Conservation (phyloP, 2,113 vertebrate genomes). For the Mus musculus region DNA sequence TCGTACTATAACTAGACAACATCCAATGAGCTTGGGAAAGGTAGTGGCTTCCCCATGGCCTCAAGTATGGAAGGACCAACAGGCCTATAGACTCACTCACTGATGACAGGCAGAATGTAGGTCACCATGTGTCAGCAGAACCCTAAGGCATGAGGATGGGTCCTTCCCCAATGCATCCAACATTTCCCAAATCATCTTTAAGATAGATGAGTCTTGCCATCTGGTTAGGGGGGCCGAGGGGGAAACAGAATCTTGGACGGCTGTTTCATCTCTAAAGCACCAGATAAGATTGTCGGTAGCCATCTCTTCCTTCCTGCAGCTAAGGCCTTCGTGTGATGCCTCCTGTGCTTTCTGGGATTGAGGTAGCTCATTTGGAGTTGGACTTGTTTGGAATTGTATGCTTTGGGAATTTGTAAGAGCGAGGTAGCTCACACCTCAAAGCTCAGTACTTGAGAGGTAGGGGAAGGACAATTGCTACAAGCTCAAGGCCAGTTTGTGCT, state of each 20-base stretch:
- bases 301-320: neutral
- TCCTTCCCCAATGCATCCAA: neutral
- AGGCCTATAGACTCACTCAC: neutral
- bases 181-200: conserved; percentile 25
- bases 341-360: neutral
- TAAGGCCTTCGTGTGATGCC: neutral
- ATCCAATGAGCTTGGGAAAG: neutral
- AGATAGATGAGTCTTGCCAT: conserved; percentile 1
- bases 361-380: neutral
- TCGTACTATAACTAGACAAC: neutral
- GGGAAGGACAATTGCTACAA: neutral
- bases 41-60: neutral
- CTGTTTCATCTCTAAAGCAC: neutral
- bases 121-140: neutral
- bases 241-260: conserved; percentile 27
- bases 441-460: neutral
- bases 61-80: neutral
- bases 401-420: neutral
- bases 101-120: neutral
- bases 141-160: neutral
- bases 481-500: neutral
- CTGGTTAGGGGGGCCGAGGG: neutral
- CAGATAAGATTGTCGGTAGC: neutral
- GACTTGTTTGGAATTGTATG: neutral
- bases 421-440: neutral